Evolutionary conservation across 64 coral and sea anemone species (phyloP).

Genomic region (Dendronephthya gigantea): DNA sequence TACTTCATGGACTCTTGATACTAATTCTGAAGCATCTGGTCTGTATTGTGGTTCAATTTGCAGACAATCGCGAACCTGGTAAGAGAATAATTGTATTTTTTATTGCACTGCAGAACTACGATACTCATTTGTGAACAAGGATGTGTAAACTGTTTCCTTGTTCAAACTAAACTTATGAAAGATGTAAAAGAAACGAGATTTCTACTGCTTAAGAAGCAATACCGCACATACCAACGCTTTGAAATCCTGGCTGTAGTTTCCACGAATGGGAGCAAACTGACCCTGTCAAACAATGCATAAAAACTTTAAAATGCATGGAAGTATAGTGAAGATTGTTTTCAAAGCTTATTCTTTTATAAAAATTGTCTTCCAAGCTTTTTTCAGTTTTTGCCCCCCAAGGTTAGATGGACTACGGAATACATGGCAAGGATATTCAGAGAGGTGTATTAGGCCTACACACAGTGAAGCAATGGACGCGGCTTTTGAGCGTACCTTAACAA

Average conservation of each 20-base stretch:
- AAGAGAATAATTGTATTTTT: background rate
- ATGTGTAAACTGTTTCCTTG: background rate
- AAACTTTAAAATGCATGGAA: background rate
- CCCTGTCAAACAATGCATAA: slow-evolving; percentile 38
- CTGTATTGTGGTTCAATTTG: slow-evolving; percentile 2
- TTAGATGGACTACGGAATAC: too few relatives aligned
- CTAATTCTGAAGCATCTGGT: background rate
- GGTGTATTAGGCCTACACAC: too few relatives aligned
- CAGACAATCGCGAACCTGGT: background rate
- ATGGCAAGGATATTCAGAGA: too few relatives aligned
- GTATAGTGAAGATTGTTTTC: too few relatives aligned
- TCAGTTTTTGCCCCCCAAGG: too few relatives aligned
- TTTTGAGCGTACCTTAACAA: slow-evolving; percentile 69
- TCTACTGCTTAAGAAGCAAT: background rate
- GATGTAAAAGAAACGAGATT: background rate
- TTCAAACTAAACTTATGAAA: too few relatives aligned
- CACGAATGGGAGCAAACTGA: slow-evolving; percentile 93
- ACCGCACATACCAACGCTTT: slow-evolving; percentile 57
- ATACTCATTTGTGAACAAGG: too few relatives aligned
- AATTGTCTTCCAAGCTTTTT: too few relatives aligned
- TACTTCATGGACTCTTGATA: background rate
- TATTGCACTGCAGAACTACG: too few relatives aligned
- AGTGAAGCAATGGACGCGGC: too few relatives aligned
- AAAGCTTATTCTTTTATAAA: too few relatives aligned
- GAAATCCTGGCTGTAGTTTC: slow-evolving; percentile 84